These are phyloP conservation scores for Acropora tenuis DNA, from an alignment of 64 coral and sea anemone species.

Conservation along the genomic window DNA sequence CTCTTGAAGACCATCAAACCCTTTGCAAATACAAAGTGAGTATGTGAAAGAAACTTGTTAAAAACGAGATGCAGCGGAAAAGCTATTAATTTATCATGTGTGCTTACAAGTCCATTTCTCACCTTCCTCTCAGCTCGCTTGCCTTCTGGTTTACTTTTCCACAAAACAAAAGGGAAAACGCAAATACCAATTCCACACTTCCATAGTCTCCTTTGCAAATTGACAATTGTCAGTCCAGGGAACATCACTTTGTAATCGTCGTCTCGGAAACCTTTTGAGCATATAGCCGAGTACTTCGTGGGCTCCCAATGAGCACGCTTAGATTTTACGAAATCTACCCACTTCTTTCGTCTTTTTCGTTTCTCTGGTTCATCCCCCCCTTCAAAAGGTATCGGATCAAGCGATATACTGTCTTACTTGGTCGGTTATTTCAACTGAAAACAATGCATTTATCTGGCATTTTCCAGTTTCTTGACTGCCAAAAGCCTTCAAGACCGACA, in stretches of 20 bases:
- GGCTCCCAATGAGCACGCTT: too few species aligned
- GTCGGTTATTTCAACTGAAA: too few species aligned
- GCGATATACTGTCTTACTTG: background rate
- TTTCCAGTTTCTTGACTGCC: background rate
- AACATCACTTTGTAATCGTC: background rate
- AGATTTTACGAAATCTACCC: too few species aligned
- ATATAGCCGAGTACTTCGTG: background rate
- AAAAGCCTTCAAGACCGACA: background rate
- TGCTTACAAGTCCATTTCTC: background rate
- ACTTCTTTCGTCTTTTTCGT: too few species aligned
- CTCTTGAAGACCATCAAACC: background rate
- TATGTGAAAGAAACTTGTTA: background rate
- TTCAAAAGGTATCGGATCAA: conserved; percentile 12
- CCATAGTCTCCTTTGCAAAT: too few species aligned
- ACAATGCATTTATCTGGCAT: too few species aligned
- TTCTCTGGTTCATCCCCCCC: background rate
- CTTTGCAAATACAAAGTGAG: background rate
- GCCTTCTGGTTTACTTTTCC: background rate
- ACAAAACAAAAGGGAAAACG: background rate
- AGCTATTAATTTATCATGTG: background rate
- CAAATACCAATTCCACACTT: too few species aligned
- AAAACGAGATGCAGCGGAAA: background rate
- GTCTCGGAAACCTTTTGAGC: background rate
- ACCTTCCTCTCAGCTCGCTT: conserved; percentile 2
- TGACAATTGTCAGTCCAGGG: too few species aligned